Base-by-base conservation (phyloP, 2,113 vertebrate genomes). In the Prunella fulvescens region DNA sequence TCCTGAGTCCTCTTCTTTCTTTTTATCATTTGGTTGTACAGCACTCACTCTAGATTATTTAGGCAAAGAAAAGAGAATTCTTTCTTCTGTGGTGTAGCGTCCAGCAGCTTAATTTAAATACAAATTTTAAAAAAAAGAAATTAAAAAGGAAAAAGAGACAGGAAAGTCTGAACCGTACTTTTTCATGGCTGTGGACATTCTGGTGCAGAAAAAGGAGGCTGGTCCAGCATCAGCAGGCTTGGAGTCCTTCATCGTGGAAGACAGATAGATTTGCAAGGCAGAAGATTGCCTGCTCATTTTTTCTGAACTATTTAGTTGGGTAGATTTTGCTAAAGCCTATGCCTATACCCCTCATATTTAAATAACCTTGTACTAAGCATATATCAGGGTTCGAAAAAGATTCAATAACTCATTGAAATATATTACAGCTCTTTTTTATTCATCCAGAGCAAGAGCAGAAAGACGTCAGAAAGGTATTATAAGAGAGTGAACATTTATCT, bases 191-290 rank as follows among this genome's bases (percentile, higher is more conserved):
- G 24, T 61, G 26, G 44, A 40, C 4, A 3, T 51, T 29, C 12
- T 9, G 19, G 25, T 57, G 37, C 25, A 70, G 58, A 33, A 77
- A 62, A 82, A 72, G 19, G 28, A 65, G 7, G 12, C n/a, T 61
- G 19, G 22, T 89, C 82, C 54, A 57, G 44, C 51, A 57, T 54
- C 66, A 92, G 56, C 33, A 96, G 79, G 20, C 74, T 71, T 74
- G 19, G 40, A 50, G 40, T 87, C 61, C 70, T 80, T 84, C 24
- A 42, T 66, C 1, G 0, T 61, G 83, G 67, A 71, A 89, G 93
- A 80, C 8, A 1, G 81, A 94, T 84, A 87, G 90, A 95, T 97
- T 93, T 97, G 82, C 72, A 84, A 96, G 86, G 71, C 44, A 82
- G 44, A 35, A 77, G 66, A 70, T 39, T 80, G 58, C 51, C 47